Base-by-base conservation (phyloP, 64 coral and sea anemone genomes). In the Stichodactyla helianthus region DNA sequence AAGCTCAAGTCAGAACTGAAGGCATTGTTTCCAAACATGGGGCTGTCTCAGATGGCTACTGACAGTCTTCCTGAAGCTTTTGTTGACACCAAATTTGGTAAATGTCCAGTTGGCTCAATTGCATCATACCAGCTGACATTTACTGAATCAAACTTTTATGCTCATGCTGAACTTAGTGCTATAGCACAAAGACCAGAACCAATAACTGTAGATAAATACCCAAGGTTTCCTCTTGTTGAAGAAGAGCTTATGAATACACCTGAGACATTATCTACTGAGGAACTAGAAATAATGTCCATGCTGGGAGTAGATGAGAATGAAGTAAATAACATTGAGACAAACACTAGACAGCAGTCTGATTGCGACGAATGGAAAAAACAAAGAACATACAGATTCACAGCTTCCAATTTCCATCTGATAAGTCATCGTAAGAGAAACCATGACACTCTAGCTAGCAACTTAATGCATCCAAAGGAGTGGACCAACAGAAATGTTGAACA, bases 61-160 rank as follows among this genome's bases (percentile, higher is more conserved):
- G 51, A 23, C 27, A 74, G 54, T 50, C 19, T 2, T 6, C 57
- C 8, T 54, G 9, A 17, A 53, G 13, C 50, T 53, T 28, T 53
- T 16, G 51, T 86, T 18, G 55, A 19, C 4, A 84, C 88, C 28
- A 82, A 71, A 58, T 85, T 31, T 90, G 88, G 88, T 6, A 76
- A 55, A 53, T 77, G 17, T 35, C 82, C 88, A 54, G 88, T 76
- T 83, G 88, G 88, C 44, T 90, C 82, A 0, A 23, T 71, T 90
- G 14, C 52, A 19, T 84, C 82, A 14, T 90, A 90, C 54, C 88
- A 90, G 67, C 11, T 77, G 52, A 13, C 81, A 12, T 90, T 85
- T 27, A 85, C 80, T 53, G 88, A 89, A 71, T 89, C 88, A 50
- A 89, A 89, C 80, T 74, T 89, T 74, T 87, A 50, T 53, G 71